These are phyloP conservation scores for Drosophila lutescens DNA, from an alignment of 2,888 invertebrate genomes.

Conservation along the genomic window DNA sequence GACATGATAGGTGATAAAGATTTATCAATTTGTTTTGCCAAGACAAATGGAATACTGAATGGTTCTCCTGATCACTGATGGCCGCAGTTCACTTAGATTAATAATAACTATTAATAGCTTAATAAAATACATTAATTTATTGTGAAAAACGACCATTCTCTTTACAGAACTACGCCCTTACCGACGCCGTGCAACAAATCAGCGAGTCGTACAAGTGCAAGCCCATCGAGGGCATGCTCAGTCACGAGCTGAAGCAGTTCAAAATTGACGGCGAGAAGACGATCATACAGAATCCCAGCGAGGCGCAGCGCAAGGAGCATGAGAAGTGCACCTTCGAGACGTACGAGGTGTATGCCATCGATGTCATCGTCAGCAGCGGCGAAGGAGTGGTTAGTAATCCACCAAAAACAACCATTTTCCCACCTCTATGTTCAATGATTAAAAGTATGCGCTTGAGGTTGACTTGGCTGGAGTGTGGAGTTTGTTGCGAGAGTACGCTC, in stretches of 20 bases:
- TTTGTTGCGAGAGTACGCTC: slow-evolving; percentile 48
- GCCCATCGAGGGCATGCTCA: slow-evolving; percentile 98
- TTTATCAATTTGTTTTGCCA: not conserved
- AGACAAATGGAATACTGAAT: not conserved
- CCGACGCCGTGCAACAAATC: slow-evolving; percentile 96
- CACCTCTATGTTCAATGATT: slow-evolving; percentile 81
- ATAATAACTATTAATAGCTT: too few species aligned
- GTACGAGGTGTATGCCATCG: slow-evolving; percentile 99
- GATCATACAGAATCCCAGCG: slow-evolving; percentile 98
- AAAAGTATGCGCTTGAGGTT: slow-evolving; percentile 83
- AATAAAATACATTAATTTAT: too few species aligned
- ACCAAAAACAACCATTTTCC: not conserved
- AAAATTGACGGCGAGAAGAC: slow-evolving; percentile 99
- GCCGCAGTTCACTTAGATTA: not conserved
- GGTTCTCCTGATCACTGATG: not conserved
- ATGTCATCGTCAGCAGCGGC: slow-evolving; percentile 98
- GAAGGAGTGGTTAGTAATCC: slow-evolving; percentile 91
- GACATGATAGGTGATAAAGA: not conserved
- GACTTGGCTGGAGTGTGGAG: slow-evolving; percentile 53
- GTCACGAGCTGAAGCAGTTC: slow-evolving; percentile 97
- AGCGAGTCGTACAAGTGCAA: slow-evolving; percentile 97
- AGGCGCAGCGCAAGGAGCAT: slow-evolving; percentile 98
- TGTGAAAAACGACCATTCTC: too few species aligned
- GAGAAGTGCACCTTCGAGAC: slow-evolving; percentile 98
- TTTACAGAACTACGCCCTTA: slow-evolving; percentile 92